These are phyloP conservation scores for Drosophila subpulchrella DNA, from an alignment of 1,140 invertebrate genomes.

Conservation along the genomic window DNA sequence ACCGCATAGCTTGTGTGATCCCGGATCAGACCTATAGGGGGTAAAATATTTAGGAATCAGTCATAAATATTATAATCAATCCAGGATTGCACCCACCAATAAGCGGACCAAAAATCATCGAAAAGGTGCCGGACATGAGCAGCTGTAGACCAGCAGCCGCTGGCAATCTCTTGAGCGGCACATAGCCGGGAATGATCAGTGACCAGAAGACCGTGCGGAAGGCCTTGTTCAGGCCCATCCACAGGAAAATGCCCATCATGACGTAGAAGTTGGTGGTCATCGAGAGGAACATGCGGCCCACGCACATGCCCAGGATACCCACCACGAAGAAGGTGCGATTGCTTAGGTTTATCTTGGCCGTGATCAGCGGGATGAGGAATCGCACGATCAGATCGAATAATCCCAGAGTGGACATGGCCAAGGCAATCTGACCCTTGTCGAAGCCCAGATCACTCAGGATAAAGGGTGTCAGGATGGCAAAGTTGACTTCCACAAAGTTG, in stretches of 20 bases:
- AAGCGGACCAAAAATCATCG: constrained; percentile 86
- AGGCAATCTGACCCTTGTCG: constrained; percentile 85
- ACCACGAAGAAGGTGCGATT: constrained; percentile 89
- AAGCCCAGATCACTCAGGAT: constrained; percentile 87
- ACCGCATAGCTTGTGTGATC: constrained; percentile 86
- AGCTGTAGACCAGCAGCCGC: constrained; percentile 88
- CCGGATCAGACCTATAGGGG: constrained; percentile 86
- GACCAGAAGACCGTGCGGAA: constrained; percentile 88
- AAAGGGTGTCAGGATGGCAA: constrained; percentile 89
- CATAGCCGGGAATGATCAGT: constrained; percentile 88
- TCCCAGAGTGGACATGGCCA: constrained; percentile 87
- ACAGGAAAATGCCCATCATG: constrained; percentile 85
- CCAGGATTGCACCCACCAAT: constrained; percentile 84
- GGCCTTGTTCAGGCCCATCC: constrained; percentile 88
- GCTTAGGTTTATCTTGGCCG: constrained; percentile 87
- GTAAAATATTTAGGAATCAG: too few species aligned
- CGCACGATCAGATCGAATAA: constrained; percentile 87
- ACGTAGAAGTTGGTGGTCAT: constrained; percentile 84
- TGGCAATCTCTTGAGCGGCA: constrained; percentile 87
- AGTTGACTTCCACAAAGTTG: constrained; percentile 89
- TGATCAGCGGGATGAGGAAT: constrained; percentile 88
- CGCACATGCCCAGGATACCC: constrained; percentile 88
- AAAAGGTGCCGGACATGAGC: constrained; percentile 86
- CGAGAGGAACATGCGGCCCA: constrained; percentile 86
- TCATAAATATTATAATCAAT: too few species aligned